Evolutionary conservation across 2,888 invertebrate genomes (phyloP).

Genomic region (Harpalus rufipes): DNA sequence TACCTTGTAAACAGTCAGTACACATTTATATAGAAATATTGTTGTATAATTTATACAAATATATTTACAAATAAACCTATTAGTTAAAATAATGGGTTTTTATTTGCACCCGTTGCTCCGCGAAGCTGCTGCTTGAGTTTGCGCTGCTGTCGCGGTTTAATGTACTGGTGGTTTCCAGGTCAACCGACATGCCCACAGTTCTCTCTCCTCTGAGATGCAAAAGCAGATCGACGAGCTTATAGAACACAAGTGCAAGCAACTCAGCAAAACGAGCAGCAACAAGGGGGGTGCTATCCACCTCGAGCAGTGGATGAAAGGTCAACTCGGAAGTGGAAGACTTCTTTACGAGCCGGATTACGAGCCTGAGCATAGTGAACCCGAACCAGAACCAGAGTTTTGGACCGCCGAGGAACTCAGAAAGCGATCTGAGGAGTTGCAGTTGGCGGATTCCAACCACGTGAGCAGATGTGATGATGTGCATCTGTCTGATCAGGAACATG

Average conservation of each 20-base stretch:
- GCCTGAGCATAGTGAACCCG: conserved; percentile 74
- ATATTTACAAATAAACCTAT: conserved; percentile 76
- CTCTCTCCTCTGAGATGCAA: conserved; percentile 73
- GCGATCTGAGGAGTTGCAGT: conserved; percentile 84
- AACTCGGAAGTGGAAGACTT: conserved; percentile 79
- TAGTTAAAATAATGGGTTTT: conserved; percentile 75
- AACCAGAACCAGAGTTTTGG: conserved; percentile 84
- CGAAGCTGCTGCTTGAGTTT: conserved; percentile 7
- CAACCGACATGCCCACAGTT: conserved; percentile 73
- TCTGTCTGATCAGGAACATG: conserved; percentile 81
- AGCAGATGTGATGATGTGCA: conserved; percentile 77
- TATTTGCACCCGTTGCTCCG: conserved; percentile 69
- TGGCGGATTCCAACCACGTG: conserved; percentile 77
- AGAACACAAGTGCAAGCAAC: conserved; percentile 82
- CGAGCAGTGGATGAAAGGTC: conserved; percentile 90
- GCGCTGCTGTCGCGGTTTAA: conserved; percentile 68
- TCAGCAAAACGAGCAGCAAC: conserved; percentile 82
- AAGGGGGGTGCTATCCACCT: conserved; percentile 87
- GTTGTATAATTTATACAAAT: conserved; percentile 69
- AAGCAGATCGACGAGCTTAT: conserved; percentile 81
- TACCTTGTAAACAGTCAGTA: conserved; percentile 66
- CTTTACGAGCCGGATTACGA: conserved; percentile 69
- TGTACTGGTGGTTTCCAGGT: conserved; percentile 73
- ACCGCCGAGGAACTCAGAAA: conserved; percentile 86
- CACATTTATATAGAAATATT: conserved; percentile 65